Evolutionary conservation across 2,888 invertebrate genomes (phyloP).

Genomic region (Linnaemya vulpina): DNA sequence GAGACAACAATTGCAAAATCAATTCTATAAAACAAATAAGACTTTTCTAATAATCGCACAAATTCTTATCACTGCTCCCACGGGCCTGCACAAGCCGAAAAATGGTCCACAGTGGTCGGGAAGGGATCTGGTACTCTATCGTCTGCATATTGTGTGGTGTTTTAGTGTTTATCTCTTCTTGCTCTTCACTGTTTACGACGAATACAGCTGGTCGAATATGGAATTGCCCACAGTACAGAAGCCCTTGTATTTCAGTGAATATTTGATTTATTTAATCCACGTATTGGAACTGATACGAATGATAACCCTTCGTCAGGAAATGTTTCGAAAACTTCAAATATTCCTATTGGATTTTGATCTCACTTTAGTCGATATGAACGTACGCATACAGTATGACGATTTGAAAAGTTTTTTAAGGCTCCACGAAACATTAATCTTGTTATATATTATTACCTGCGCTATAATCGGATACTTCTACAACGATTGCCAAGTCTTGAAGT

Average conservation of each 20-base stretch:
- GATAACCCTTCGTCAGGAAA: slow-evolving; percentile 58
- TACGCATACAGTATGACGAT: slow-evolving; percentile 15
- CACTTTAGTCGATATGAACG: slow-evolving; percentile 54
- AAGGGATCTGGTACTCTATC: slow-evolving; percentile 26
- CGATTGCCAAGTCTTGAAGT: neutral
- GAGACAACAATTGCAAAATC: slow-evolving; percentile 50
- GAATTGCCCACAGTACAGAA: slow-evolving; percentile 73
- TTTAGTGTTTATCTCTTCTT: slow-evolving; percentile 63
- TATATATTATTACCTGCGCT: slow-evolving; percentile 44
- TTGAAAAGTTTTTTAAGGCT: slow-evolving; percentile 54
- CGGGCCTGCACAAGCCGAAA: slow-evolving; percentile 64
- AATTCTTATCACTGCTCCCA: slow-evolving; percentile 72
- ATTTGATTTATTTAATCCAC: slow-evolving; percentile 72
- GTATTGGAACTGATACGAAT: slow-evolving; percentile 65
- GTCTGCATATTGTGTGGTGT: slow-evolving; percentile 73
- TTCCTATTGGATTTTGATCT: slow-evolving; percentile 72
- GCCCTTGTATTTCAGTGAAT: slow-evolving; percentile 74
- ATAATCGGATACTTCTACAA: slow-evolving; percentile 69
- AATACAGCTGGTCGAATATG: slow-evolving; percentile 65
- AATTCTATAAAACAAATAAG: slow-evolving; percentile 64
- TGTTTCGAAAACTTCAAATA: slow-evolving; percentile 59
- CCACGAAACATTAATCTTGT: slow-evolving; percentile 69
- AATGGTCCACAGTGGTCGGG: neutral
- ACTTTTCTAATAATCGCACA: slow-evolving; percentile 71
- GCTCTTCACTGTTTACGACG: slow-evolving; percentile 56